Evolutionary conservation across 2,888 invertebrate genomes (phyloP).

Genomic region (Chamaedrilus cognettii): DNA sequence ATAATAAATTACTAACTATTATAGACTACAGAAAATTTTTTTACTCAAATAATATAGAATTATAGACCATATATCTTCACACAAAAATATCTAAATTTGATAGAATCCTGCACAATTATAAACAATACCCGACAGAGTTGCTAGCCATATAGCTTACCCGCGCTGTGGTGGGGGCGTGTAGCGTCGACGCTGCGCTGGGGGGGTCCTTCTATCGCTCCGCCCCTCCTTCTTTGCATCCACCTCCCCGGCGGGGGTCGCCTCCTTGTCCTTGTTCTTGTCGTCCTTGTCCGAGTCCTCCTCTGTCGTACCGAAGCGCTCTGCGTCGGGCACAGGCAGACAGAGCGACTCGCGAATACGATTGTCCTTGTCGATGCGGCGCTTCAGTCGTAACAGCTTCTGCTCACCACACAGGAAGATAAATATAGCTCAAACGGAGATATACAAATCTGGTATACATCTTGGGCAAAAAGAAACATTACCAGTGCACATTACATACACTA

Average conservation of each 20-base stretch:
- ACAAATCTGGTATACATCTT: no score
- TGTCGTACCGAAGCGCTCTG: slow-evolving; percentile 14
- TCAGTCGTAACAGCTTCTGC: slow-evolving; percentile 26
- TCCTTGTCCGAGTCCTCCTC: slow-evolving; percentile 21
- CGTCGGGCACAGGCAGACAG: slow-evolving; percentile 20
- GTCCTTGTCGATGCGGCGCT: slow-evolving; percentile 27
- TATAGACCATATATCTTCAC: no score
- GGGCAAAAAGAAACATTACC: no score
- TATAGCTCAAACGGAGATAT: no score
- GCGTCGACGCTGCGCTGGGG: slow-evolving; percentile 7
- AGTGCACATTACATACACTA: no score
- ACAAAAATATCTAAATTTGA: no score
- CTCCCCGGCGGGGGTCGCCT: slow-evolving; percentile 14
- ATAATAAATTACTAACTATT: no score
- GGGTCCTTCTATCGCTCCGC: slow-evolving; percentile 4
- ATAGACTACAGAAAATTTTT: no score
- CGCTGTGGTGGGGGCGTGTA: background rate
- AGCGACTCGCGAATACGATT: slow-evolving; percentile 19
- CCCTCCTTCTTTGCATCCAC: background rate
- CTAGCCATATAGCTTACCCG: slow-evolving; percentile 2
- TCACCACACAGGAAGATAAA: no score
- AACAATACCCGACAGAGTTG: no score
- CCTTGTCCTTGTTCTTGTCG: slow-evolving; percentile 17
- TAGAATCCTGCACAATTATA: no score
- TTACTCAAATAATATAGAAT: no score